Conservation (phyloP, 2,113 vertebrate species). For the Solea senegalensis region DNA sequence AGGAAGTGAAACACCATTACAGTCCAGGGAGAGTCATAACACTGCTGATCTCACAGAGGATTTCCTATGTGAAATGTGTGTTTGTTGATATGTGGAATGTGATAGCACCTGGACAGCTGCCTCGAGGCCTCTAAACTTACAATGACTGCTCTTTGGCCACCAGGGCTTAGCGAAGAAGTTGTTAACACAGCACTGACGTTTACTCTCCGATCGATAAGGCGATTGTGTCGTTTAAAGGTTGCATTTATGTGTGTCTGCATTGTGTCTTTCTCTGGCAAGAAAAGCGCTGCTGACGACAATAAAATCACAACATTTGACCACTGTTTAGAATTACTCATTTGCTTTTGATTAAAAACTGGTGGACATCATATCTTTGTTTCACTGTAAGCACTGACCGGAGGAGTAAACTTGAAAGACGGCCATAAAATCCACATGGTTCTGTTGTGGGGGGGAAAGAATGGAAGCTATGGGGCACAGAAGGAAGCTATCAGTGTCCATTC, state of each 20-base stretch:
- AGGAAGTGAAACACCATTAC: constrained; percentile 19
- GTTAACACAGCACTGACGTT: background rate
- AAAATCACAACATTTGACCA: background rate
- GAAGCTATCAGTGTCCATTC: constrained; percentile 11
- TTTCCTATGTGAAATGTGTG: constrained; percentile 15
- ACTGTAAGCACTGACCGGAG: background rate
- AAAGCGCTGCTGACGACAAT: background rate
- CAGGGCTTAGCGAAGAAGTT: background rate
- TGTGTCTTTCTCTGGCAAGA: too few relatives aligned
- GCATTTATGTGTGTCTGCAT: too few relatives aligned
- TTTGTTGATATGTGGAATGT: constrained; percentile 10
- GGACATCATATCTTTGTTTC: background rate
- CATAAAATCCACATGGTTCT: background rate
- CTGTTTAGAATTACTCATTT: background rate
- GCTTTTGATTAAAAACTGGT: too few relatives aligned
- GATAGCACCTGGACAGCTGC: background rate
- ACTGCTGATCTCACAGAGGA: constrained; percentile 19
- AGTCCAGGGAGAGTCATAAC: background rate
- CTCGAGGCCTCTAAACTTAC: background rate
- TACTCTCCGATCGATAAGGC: background rate
- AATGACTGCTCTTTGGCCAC: background rate
- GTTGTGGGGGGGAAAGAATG: background rate
- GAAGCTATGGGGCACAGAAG: constrained; percentile 7
- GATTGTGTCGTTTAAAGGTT: background rate
- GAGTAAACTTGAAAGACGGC: background rate